These are phyloP conservation scores for Acipenser transmontanus DNA, from an alignment of 2,797 vertebrate species.

Conservation along the genomic window DNA sequence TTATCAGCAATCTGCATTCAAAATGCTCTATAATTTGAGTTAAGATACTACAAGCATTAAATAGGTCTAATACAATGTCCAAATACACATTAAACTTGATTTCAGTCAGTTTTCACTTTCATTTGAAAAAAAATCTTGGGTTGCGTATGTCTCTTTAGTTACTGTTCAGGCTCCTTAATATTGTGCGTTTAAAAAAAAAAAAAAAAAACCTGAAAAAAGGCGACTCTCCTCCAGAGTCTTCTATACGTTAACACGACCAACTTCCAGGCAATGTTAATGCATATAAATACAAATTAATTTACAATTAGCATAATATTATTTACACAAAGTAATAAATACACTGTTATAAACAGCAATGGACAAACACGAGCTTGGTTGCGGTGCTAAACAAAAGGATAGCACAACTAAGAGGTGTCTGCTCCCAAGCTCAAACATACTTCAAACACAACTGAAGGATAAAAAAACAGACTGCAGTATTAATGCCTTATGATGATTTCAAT, in stretches of 20 bases:
- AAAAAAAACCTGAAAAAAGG: slow-evolving; percentile 60
- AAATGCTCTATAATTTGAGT: slow-evolving; percentile 33
- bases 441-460: slow-evolving; percentile 45
- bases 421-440: slow-evolving; percentile 18
- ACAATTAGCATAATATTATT: slow-evolving; percentile 94
- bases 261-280: slow-evolving; percentile 89
- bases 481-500: not conserved
- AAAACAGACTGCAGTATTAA: slow-evolving; percentile 15
- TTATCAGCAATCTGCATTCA: slow-evolving; percentile 52
- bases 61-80: slow-evolving; percentile 31
- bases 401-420: slow-evolving; percentile 39
- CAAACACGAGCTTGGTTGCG: slow-evolving; percentile 78
- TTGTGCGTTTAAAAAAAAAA: slow-evolving; percentile 46
- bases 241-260: slow-evolving; percentile 85
- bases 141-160: slow-evolving; percentile 66
- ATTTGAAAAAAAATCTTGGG: slow-evolving; percentile 49
- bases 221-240: slow-evolving; percentile 88
- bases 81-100: slow-evolving; percentile 47
- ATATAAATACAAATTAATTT: slow-evolving; percentile 99
- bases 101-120: slow-evolving; percentile 14
- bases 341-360: slow-evolving; percentile 97
- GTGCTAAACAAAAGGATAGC: slow-evolving; percentile 64
- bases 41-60: slow-evolving; percentile 28
- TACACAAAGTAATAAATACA: slow-evolving; percentile 99
- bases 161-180: slow-evolving; percentile 72